Conservation (phyloP, 2,797 vertebrate genomes). For the Rhincodon typus region DNA sequence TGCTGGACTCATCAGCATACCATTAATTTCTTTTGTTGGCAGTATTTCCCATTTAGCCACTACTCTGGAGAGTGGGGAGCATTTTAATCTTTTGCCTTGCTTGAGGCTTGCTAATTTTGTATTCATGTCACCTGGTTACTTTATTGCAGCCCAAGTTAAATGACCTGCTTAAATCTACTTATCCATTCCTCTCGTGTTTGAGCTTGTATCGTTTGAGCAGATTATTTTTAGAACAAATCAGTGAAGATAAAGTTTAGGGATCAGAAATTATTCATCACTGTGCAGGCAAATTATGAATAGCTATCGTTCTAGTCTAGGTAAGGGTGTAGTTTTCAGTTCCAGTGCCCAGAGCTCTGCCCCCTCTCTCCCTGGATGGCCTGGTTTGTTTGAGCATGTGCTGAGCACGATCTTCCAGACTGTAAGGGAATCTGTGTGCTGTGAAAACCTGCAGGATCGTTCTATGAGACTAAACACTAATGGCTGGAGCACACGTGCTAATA, state of each 20-base stretch:
- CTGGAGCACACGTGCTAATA: not conserved
- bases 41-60: not conserved
- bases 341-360: not conserved
- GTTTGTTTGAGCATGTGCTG: not conserved
- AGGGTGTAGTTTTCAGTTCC: not conserved
- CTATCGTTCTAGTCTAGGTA: not conserved
- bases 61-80: not conserved
- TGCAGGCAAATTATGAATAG: not conserved
- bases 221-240: conserved; percentile 20
- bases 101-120: conserved; percentile 31
- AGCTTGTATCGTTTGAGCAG: conserved; percentile 4
- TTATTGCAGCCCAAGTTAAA: conserved; percentile 23
- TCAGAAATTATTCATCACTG: conserved; percentile 11
- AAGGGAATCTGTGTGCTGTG: not conserved
- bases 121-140: conserved; percentile 2
- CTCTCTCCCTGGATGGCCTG: not conserved
- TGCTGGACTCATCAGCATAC: not conserved
- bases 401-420: not conserved
- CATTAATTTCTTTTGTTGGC: conserved; percentile 30
- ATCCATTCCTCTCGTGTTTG: not conserved
- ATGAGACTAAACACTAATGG: not conserved
- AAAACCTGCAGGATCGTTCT: not conserved
- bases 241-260: not conserved
- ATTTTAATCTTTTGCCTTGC: conserved; percentile 31
- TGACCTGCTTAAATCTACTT: conserved; percentile 10